These are phyloP conservation scores for Cremastobaeus sp. DNA, from an alignment of 2,888 invertebrate genomes.

Conservation along the genomic window DNA sequence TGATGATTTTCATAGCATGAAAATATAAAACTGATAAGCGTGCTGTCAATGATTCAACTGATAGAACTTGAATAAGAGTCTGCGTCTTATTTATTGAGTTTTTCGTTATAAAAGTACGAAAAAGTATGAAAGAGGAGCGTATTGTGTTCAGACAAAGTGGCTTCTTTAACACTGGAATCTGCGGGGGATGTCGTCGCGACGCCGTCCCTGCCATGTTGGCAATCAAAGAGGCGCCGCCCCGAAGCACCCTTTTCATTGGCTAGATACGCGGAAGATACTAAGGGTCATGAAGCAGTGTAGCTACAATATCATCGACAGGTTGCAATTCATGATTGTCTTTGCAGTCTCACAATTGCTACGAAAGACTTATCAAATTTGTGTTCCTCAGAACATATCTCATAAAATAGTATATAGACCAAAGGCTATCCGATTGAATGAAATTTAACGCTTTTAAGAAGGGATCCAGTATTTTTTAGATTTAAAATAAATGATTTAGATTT, in stretches of 20 bases:
- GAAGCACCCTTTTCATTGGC: constrained; percentile 71
- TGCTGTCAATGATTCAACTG: too few relatives aligned
- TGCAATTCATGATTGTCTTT: constrained; percentile 50
- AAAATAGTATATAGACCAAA: too few relatives aligned
- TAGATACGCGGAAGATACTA: constrained; percentile 55
- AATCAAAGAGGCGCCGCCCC: constrained; percentile 75
- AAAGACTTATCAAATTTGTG: constrained; percentile 50
- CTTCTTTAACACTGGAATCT: constrained; percentile 51
- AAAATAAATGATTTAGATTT: too few relatives aligned
- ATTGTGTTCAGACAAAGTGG: constrained; percentile 42
- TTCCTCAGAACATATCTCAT: too few relatives aligned
- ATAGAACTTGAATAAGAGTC: too few relatives aligned
- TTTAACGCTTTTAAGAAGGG: too few relatives aligned
- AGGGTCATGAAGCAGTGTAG: constrained; percentile 45
- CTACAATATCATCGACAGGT: constrained; percentile 49
- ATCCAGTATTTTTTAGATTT: too few relatives aligned
- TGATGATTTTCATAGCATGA: too few relatives aligned
- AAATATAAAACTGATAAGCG: too few relatives aligned
- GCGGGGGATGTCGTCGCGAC: constrained; percentile 56
- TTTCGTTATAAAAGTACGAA: too few relatives aligned
- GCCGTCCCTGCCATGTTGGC: constrained; percentile 74
- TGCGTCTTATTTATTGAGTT: constrained; percentile 26
- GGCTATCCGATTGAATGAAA: too few relatives aligned
- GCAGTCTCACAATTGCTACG: constrained; percentile 32
- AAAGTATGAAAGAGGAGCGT: constrained; percentile 31